These are phyloP conservation scores for Elephantulus edwardii DNA, from an alignment of 2,113 vertebrate species.

Conservation along the genomic window DNA sequence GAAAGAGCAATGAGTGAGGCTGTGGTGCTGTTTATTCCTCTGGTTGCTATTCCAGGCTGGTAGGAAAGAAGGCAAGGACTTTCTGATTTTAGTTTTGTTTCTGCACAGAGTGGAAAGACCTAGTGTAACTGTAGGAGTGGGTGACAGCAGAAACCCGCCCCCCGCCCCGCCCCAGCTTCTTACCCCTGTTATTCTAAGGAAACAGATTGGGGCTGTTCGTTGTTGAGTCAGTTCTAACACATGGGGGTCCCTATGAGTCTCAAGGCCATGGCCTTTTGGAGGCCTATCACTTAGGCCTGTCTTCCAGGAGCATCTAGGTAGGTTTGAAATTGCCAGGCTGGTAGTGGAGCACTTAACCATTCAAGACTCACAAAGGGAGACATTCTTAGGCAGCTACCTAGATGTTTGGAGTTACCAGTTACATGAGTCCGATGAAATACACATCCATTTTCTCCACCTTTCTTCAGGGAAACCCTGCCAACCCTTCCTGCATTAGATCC, in stretches of 20 bases:
- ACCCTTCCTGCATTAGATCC: not conserved
- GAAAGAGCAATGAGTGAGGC: constrained; percentile 54
- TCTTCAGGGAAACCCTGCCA: not conserved
- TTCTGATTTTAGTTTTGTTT: constrained; percentile 57
- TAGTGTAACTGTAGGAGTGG: not conserved
- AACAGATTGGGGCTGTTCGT: not conserved
- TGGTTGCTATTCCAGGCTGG: constrained; percentile 65
- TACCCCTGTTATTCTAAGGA: not conserved
- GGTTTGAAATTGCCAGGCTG: not conserved
- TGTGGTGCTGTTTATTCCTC: constrained; percentile 61
- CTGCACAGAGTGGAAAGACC: constrained; percentile 40
- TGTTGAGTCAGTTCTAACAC: not conserved
- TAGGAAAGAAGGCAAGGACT: constrained; percentile 48
- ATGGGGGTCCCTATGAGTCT: not conserved
- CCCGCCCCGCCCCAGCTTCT: not conserved
- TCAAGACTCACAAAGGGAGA: not conserved
- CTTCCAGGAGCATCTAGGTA: not conserved
- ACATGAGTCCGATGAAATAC: not conserved
- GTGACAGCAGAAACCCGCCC: not conserved
- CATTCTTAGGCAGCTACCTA: not conserved
- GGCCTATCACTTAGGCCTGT: not conserved
- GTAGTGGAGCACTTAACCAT: not conserved
- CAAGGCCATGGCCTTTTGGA: not conserved
- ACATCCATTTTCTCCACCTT: not conserved
- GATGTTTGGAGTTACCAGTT: not conserved